A percentile compares a stretch with the other conserved stretches of the same genome.
Evolutionary conservation across 2,888 invertebrate species (phyloP).

Genomic region (Clistopyga incitator): DNA sequence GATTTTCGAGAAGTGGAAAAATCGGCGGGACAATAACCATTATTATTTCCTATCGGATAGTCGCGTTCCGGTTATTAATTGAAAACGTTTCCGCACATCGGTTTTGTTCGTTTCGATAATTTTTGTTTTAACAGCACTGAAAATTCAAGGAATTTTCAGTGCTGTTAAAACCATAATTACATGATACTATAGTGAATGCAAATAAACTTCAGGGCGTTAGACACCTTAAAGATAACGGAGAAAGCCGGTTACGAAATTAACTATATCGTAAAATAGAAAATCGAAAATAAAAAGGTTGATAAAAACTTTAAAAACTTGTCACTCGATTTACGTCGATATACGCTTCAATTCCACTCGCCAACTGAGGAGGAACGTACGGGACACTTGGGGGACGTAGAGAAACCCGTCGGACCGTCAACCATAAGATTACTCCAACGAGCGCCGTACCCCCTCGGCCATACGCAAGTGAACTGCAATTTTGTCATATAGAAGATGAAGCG

Average conservation of each 20-base stretch:
- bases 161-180: too few species aligned
- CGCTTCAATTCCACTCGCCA: constrained; percentile 40
- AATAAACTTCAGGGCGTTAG: too few species aligned
- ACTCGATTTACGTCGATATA: constrained; percentile 36
- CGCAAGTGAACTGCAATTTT: constrained; percentile 58
- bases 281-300: background rate
- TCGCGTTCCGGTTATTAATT: background rate
- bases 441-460: constrained; percentile 52
- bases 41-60: background rate
- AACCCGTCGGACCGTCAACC: constrained; percentile 58
- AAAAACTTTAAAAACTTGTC: background rate
- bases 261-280: too few species aligned
- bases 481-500: constrained; percentile 40
- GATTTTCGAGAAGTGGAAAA: constrained; percentile 1
- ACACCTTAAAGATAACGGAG: too few species aligned
- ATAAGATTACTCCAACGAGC: constrained; percentile 55
- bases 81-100: background rate
- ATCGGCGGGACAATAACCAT: background rate
- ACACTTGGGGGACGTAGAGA: constrained; percentile 31
- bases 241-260: too few species aligned
- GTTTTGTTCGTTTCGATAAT: too few species aligned
- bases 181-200: too few species aligned
- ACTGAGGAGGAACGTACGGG: constrained; percentile 17
- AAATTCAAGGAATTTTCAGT: too few species aligned
- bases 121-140: too few species aligned